A percentile compares a stretch with the other conserved stretches of the same genome.
Conservation (phyloP, 30 jellyfish, hydroid and myxozoan species). For the Cassiopea andromeda region DNA sequence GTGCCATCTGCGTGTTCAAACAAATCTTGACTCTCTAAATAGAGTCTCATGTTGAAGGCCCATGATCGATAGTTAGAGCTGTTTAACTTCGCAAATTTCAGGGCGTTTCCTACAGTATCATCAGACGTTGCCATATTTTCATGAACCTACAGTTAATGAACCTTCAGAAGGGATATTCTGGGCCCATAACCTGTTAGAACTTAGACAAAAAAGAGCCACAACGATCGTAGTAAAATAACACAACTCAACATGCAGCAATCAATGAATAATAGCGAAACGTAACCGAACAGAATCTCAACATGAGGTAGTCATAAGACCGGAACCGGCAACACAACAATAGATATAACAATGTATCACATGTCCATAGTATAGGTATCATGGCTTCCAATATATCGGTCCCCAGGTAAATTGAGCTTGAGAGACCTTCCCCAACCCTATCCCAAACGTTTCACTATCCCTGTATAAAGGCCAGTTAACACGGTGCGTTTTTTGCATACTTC, state of each 20-base stretch:
- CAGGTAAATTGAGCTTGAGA: too few relatives aligned
- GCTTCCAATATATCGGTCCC: neutral
- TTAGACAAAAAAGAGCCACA: neutral
- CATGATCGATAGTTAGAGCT: constrained; percentile 42
- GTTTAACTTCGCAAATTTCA: constrained; percentile 43
- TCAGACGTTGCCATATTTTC: constrained; percentile 18
- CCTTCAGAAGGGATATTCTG: constrained; percentile 9
- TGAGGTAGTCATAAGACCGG: constrained; percentile 14
- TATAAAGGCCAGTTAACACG: too few relatives aligned
- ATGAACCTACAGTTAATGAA: neutral
- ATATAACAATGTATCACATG: neutral
- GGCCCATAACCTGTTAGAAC: constrained; percentile 57
- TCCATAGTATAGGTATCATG: constrained; percentile 1
- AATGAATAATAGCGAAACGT: neutral
- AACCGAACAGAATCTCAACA: neutral
- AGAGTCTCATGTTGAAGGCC: constrained; percentile 53
- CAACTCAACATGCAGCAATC: neutral
- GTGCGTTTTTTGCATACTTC: too few relatives aligned
- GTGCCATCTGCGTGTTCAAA: constrained; percentile 63
- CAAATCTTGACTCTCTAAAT: constrained; percentile 38
- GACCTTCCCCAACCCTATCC: too few relatives aligned
- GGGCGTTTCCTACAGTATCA: constrained; percentile 48
- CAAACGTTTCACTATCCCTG: too few relatives aligned
- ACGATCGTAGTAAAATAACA: neutral
- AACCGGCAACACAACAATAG: neutral